A percentile compares a stretch with the other conserved stretches of the same genome.
phyloP scores from a whole-genome alignment of 92 coral and sea anemone species.

The Palythoa grandis region DNA sequence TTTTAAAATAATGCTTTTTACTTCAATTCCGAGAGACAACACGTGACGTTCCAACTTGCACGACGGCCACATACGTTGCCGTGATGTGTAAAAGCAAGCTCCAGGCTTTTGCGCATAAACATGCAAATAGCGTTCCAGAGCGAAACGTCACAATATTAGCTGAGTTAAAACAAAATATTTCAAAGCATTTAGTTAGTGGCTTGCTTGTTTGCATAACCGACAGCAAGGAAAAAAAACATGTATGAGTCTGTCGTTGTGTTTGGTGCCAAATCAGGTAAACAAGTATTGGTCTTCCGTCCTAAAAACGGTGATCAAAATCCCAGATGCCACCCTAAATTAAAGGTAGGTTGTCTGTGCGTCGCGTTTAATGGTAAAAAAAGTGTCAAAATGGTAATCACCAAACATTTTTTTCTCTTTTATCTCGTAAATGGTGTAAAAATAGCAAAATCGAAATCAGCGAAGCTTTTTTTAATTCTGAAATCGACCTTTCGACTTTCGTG shows the following conservation, averaged over 20 bases:
- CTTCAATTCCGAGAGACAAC: no score
- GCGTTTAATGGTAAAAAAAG: neutral
- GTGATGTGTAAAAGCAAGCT: no score
- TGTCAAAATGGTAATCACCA: no score
- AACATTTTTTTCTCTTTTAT: neutral
- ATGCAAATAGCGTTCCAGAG: no score
- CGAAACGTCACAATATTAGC: no score
- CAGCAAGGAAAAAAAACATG: neutral
- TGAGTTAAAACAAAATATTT: neutral
- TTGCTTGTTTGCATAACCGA: neutral
- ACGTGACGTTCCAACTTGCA: no score
- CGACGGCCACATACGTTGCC: no score
- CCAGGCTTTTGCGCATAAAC: no score
- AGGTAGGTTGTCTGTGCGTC: neutral
- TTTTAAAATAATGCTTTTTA: no score
- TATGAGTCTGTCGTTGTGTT: conserved; percentile 31
- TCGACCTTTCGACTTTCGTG: no score
- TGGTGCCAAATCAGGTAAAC: conserved; percentile 24
- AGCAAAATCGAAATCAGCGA: no score
- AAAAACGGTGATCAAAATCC: neutral
- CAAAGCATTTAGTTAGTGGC: neutral
- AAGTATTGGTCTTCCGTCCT: conserved; percentile 29
- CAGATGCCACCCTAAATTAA: neutral
- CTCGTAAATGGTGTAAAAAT: neutral
- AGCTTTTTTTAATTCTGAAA: no score